phyloP scores from a whole-genome alignment of 2,888 invertebrate genomes.

The Lissonota sp. region DNA sequence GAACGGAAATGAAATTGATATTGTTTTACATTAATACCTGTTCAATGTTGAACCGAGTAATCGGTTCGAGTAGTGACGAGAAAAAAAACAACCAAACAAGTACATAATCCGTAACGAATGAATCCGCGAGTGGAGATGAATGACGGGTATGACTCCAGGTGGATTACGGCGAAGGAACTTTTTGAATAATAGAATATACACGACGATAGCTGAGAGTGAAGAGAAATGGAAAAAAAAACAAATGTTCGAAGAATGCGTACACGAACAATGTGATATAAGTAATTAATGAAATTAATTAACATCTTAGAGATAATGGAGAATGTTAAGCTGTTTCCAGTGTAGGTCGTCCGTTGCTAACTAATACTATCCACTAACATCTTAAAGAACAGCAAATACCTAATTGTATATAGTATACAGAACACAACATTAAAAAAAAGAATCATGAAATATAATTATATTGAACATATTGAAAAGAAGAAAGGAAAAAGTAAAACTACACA shows the following conservation, averaged over 20 bases:
- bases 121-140: slow-evolving; percentile 16
- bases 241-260: slow-evolving; percentile 73
- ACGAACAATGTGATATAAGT: slow-evolving; percentile 83
- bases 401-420: slow-evolving; percentile 80
- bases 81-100: slow-evolving; percentile 58
- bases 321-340: slow-evolving; percentile 78
- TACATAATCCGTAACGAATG: slow-evolving; percentile 59
- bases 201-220: slow-evolving; percentile 29
- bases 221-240: slow-evolving; percentile 60
- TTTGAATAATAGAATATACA: slow-evolving; percentile 15
- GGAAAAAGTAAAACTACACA: slow-evolving; percentile 21
- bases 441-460: slow-evolving; percentile 74
- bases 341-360: slow-evolving; percentile 79
- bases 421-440: slow-evolving; percentile 69
- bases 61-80: slow-evolving; percentile 69
- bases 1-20: slow-evolving; percentile 63
- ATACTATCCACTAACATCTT: slow-evolving; percentile 77
- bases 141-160: background rate
- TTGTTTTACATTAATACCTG: slow-evolving; percentile 69
- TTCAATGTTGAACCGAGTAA: slow-evolving; percentile 69
- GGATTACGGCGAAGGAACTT: slow-evolving; percentile 5
- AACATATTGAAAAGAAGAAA: slow-evolving; percentile 56
- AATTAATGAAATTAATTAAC: slow-evolving; percentile 82
- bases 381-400: slow-evolving; percentile 73
- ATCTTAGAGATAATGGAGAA: slow-evolving; percentile 73